These are phyloP conservation scores for Caenorhabditis sp. DNA, from an alignment of 2,888 invertebrate genomes.

Conservation along the genomic window DNA sequence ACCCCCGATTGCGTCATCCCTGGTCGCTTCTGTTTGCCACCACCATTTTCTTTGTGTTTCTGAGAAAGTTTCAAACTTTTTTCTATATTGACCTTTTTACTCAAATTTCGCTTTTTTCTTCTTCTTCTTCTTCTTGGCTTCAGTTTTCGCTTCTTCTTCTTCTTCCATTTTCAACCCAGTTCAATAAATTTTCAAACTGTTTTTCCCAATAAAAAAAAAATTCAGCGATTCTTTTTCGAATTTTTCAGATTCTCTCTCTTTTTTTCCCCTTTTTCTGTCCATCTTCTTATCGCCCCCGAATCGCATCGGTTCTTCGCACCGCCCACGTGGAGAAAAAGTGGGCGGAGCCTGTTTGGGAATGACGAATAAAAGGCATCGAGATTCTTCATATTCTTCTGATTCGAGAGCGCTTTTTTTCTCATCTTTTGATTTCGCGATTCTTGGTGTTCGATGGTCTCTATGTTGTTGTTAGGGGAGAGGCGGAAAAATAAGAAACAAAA, in stretches of 20 bases:
- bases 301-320: conserved; percentile 7
- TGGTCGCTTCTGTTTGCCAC: conserved; percentile 2
- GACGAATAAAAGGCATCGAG: not conserved
- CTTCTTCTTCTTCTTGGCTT: not conserved
- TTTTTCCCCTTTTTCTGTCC: not conserved
- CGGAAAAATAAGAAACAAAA: too few relatives aligned
- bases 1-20: conserved; percentile 6
- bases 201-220: not conserved
- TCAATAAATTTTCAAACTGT: not conserved
- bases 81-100: conserved; percentile 21
- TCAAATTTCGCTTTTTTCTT: conserved; percentile 24
- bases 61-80: not conserved
- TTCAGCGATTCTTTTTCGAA: too few relatives aligned
- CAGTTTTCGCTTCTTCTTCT: not conserved
- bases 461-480: too few relatives aligned
- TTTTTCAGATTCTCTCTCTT: not conserved
- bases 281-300: not conserved
- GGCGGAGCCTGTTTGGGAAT: conserved; percentile 18
- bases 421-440: too few relatives aligned
- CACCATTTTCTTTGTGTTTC: conserved; percentile 3
- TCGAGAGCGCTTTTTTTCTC: too few relatives aligned
- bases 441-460: too few relatives aligned
- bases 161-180: too few relatives aligned
- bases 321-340: conserved; percentile 5
- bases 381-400: too few relatives aligned